Evolutionary conservation across 2,888 invertebrate genomes (phyloP).

Genomic region (Philereme transversata): DNA sequence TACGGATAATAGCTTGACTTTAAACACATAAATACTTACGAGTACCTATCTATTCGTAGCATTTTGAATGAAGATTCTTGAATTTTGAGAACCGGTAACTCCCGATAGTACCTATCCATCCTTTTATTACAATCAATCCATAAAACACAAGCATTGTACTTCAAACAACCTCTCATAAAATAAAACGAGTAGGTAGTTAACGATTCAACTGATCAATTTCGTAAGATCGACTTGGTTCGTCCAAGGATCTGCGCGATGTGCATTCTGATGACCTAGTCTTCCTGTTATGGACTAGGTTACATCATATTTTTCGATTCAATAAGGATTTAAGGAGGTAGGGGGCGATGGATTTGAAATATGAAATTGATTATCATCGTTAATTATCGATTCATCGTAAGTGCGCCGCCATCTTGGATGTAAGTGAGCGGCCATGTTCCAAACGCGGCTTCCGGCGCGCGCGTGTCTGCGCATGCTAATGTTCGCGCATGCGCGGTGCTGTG

Average conservation of each 20-base stretch:
- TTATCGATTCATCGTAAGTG: conserved; percentile 79
- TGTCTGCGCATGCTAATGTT: conserved; percentile 78
- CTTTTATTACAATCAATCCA: conserved; percentile 35
- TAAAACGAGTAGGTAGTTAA: conserved; percentile 51
- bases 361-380: conserved; percentile 77
- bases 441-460: conserved; percentile 79
- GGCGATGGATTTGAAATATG: conserved; percentile 74
- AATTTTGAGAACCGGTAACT: background rate
- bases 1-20: background rate
- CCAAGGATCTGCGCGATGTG: conserved; percentile 65
- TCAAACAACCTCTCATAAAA: conserved; percentile 65
- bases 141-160: conserved; percentile 59
- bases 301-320: conserved; percentile 67
- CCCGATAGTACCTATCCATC: background rate
- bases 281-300: conserved; percentile 70
- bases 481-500: conserved; percentile 59
- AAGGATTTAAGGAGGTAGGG: conserved; percentile 56
- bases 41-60: background rate
- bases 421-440: conserved; percentile 74
- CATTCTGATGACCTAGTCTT: conserved; percentile 60
- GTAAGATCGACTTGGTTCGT: conserved; percentile 57
- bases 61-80: background rate
- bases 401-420: conserved; percentile 78
- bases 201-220: conserved; percentile 58
- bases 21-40: background rate